Conservation (phyloP, 2,113 vertebrate genomes). For the Ammodytes marinus region DNA sequence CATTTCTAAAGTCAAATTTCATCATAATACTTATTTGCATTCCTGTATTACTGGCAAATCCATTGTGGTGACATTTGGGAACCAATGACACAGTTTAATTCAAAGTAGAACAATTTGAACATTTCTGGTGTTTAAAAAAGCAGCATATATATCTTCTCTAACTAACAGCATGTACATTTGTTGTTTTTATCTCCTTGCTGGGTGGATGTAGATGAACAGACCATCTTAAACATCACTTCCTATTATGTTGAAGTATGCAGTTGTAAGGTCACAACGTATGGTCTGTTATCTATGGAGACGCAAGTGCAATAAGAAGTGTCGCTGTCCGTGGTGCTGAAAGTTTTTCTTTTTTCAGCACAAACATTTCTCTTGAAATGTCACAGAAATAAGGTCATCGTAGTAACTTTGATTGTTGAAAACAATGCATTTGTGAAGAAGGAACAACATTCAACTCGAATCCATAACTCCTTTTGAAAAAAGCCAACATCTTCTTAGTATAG, state of each 20-base stretch:
- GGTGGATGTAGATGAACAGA: neutral
- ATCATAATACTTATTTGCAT: neutral
- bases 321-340: slow-evolving; percentile 33
- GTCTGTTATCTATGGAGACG: neutral
- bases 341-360: neutral
- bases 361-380: neutral
- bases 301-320: neutral
- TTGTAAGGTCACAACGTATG: neutral
- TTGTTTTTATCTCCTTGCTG: neutral
- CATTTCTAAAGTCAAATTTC: neutral
- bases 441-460: neutral
- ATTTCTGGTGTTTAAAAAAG: neutral
- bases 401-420: neutral
- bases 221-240: too few relatives aligned
- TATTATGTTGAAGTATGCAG: too few relatives aligned
- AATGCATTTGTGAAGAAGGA: neutral
- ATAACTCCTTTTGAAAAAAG: neutral
- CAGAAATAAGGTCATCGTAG: neutral
- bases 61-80: neutral
- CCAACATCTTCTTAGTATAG: too few relatives aligned
- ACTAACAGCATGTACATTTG: neutral
- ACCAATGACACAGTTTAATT: too few relatives aligned
- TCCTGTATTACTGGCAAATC: too few relatives aligned
- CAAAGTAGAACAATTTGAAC: neutral
- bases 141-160: too few relatives aligned